These are phyloP conservation scores for Procavia capensis DNA, from an alignment of 2,113 vertebrate species.

Conservation along the genomic window DNA sequence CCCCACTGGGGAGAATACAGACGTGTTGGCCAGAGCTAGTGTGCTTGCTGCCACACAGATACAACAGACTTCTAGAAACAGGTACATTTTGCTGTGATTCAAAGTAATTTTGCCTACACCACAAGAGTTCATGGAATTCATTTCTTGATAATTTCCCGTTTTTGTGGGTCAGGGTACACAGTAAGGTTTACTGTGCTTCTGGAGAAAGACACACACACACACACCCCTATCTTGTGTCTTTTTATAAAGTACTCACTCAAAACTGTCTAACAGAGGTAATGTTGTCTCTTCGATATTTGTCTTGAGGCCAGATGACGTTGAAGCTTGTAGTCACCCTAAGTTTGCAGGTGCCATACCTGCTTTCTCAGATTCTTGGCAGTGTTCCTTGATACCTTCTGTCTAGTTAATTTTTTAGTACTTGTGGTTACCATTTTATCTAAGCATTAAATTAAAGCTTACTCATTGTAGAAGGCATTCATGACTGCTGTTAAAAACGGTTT, in stretches of 20 bases:
- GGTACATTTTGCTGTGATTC: not conserved
- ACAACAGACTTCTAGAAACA: not conserved
- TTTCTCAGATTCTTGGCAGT: not conserved
- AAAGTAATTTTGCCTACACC: conserved; percentile 43
- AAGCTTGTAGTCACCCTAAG: not conserved
- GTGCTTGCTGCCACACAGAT: not conserved
- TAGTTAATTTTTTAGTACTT: not conserved
- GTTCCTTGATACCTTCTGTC: not conserved
- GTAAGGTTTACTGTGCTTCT: not conserved
- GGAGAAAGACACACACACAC: conserved; percentile 11
- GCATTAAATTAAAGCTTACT: conserved; percentile 12
- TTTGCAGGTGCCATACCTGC: not conserved
- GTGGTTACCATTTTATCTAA: conserved; percentile 5
- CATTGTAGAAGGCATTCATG: conserved; percentile 41
- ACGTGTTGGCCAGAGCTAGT: not conserved
- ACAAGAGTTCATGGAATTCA: not conserved
- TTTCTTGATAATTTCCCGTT: conserved; percentile 26
- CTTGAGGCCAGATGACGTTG: conserved; percentile 2
- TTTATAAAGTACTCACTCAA: not conserved
- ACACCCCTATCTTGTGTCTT: not conserved
- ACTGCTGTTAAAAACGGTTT: conserved; percentile 30
- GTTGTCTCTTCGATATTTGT: not conserved
- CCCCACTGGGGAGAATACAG: not conserved
- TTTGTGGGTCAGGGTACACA: not conserved
- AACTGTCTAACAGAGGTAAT: not conserved